A percentile compares a stretch with the other conserved stretches of the same genome.
phyloP scores from a whole-genome alignment of 35 echinoderm and acorn worm genomes.

The Ptychodera flava region DNA sequence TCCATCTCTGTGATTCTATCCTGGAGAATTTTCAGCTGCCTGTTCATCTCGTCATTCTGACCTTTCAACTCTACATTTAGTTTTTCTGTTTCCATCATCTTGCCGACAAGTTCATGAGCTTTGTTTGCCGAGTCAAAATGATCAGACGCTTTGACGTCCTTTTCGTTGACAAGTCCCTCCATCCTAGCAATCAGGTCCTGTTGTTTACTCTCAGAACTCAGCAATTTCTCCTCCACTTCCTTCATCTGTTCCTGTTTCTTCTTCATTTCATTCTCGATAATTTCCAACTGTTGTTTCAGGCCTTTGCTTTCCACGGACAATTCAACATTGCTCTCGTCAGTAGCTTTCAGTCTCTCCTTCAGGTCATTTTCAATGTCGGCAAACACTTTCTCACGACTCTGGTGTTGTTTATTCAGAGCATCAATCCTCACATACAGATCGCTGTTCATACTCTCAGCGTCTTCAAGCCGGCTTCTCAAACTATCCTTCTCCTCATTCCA shows the following conservation, averaged over 20 bases:
- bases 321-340: constrained; percentile 20
- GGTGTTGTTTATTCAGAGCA: constrained; percentile 48
- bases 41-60: constrained; percentile 35
- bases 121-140: constrained; percentile 77
- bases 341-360: constrained; percentile 16
- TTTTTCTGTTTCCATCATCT: constrained; percentile 45
- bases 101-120: constrained; percentile 59
- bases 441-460: constrained; percentile 51
- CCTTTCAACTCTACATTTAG: constrained; percentile 46
- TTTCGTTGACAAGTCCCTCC: constrained; percentile 66
- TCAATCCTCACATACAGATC: constrained; percentile 68
- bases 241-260: constrained; percentile 24
- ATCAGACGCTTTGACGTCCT: constrained; percentile 49
- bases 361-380: constrained; percentile 39
- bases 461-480: constrained; percentile 25
- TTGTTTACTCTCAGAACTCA: constrained; percentile 43
- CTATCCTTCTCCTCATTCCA: constrained; percentile 23
- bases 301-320: constrained; percentile 23
- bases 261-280: constrained; percentile 1
- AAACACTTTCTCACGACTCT: constrained; percentile 48
- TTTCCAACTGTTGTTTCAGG: constrained; percentile 24
- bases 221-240: constrained; percentile 54
- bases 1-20: background rate
- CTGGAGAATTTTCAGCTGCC: constrained; percentile 41
- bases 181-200: constrained; percentile 45